A percentile compares a stretch with the other conserved stretches of the same genome.
phyloP scores from a whole-genome alignment of 2,888 invertebrate species.

The Hedya salicella region DNA sequence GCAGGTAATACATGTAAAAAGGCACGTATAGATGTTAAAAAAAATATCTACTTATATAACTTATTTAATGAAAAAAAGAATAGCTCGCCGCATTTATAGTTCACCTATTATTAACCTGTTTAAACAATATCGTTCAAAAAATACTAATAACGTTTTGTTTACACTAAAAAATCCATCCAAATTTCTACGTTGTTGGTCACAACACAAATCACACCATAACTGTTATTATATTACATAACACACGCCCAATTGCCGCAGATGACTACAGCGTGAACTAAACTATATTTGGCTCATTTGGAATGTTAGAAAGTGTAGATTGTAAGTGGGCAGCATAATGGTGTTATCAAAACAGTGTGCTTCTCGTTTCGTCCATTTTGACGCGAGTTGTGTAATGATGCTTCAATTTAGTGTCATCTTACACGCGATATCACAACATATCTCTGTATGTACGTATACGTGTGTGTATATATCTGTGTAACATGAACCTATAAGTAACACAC shows the following conservation, averaged over 20 bases:
- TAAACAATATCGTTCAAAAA: no score
- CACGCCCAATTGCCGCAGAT: conserved; percentile 15
- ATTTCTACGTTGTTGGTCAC: not conserved
- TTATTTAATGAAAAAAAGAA: no score
- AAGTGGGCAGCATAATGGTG: conserved; percentile 27
- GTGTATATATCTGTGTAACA: no score
- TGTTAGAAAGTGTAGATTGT: conserved; percentile 35
- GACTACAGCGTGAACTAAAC: conserved; percentile 22
- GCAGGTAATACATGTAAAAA: no score
- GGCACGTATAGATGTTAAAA: no score
- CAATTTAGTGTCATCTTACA: conserved; percentile 11
- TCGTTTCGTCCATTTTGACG: conserved; percentile 24
- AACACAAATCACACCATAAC: not conserved
- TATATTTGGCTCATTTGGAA: conserved; percentile 30
- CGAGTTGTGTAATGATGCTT: conserved; percentile 19
- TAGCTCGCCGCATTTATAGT: no score
- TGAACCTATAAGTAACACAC: no score
- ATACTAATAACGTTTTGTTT: not conserved
- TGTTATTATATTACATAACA: conserved; percentile 10
- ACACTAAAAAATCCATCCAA: not conserved
- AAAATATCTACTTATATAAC: no score
- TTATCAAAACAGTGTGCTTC: conserved; percentile 35
- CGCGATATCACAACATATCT: not conserved
- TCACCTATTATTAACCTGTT: no score
- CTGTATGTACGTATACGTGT: no score